Evolutionary conservation across 35 echinoderm and acorn worm species (phyloP).

Genomic region (Ophiothrix spiculata): DNA sequence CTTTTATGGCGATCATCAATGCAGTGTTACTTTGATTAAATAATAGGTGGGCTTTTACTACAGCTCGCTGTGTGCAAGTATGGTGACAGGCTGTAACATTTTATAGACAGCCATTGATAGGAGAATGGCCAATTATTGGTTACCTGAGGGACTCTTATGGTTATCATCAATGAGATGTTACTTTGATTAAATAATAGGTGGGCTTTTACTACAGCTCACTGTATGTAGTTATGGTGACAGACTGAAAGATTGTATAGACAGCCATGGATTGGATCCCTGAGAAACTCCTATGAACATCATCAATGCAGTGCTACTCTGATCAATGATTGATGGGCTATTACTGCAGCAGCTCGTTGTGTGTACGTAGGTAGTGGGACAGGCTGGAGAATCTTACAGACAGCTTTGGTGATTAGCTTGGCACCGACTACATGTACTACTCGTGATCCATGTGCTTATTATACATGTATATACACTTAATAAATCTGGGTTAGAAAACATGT

Average conservation of each 20-base stretch:
- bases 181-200: constrained; percentile 33
- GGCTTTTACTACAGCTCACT: constrained; percentile 57
- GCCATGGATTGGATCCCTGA: constrained; percentile 39
- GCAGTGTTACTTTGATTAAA: constrained; percentile 41
- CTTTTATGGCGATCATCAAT: constrained; percentile 15
- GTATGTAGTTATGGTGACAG: constrained; percentile 50
- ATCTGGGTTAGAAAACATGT: too few species aligned
- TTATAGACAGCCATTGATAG: too few species aligned
- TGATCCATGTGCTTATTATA: too few species aligned
- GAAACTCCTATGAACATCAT: neutral
- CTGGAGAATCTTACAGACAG: too few species aligned
- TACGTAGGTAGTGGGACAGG: too few species aligned
- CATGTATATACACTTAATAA: too few species aligned
- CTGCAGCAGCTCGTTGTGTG: constrained; percentile 59
- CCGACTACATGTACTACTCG: too few species aligned
- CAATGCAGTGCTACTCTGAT: constrained; percentile 46
- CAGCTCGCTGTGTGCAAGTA: constrained; percentile 58
- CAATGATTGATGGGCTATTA: constrained; percentile 34
- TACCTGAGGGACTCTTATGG: neutral
- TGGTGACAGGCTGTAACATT: too few species aligned
- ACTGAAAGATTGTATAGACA: too few species aligned
- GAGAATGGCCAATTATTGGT: constrained; percentile 51
- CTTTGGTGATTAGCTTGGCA: too few species aligned
- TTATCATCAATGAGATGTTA: constrained; percentile 40
- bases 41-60: constrained; percentile 41